Evolutionary conservation across 2,888 invertebrate species (phyloP).

Genomic region (Opisthograptis luteolata): DNA sequence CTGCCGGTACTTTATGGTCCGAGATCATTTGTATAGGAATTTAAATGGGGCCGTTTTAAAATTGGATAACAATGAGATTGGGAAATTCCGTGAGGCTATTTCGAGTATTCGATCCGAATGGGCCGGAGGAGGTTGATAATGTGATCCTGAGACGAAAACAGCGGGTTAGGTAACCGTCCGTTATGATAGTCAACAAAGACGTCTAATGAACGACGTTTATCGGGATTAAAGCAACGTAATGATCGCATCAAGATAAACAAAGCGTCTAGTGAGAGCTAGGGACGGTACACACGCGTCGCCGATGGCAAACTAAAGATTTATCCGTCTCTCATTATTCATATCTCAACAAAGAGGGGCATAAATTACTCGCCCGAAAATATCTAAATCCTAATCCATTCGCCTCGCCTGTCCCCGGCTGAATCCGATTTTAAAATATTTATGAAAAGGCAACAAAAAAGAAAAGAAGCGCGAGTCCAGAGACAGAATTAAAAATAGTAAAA

Average conservation of each 20-base stretch:
- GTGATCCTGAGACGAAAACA: conserved; percentile 23
- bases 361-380: conserved; percentile 82
- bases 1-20: conserved; percentile 75
- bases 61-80: conserved; percentile 64
- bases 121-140: conserved; percentile 21
- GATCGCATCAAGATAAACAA: conserved; percentile 25
- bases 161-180: conserved; percentile 17
- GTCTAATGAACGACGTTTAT: conserved; percentile 24
- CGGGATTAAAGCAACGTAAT: conserved; percentile 24
- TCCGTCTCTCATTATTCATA: conserved; percentile 79
- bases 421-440: conserved; percentile 84
- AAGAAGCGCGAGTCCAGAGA: conserved; percentile 67
- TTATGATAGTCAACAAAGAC: conserved; percentile 25
- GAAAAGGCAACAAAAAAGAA: conserved; percentile 74
- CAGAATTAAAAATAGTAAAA: conserved; percentile 78
- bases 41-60: conserved; percentile 66
- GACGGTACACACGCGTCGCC: conserved; percentile 43
- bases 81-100: conserved; percentile 46
- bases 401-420: conserved; percentile 79
- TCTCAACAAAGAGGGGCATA: conserved; percentile 80
- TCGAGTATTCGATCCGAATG: conserved; percentile 37
- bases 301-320: conserved; percentile 60
- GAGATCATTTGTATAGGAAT: conserved; percentile 72
- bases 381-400: conserved; percentile 83
- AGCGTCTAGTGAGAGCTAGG: conserved; percentile 56